Evolutionary conservation across 2,113 vertebrate genomes (phyloP).

Genomic region (Platycercus adscitus): DNA sequence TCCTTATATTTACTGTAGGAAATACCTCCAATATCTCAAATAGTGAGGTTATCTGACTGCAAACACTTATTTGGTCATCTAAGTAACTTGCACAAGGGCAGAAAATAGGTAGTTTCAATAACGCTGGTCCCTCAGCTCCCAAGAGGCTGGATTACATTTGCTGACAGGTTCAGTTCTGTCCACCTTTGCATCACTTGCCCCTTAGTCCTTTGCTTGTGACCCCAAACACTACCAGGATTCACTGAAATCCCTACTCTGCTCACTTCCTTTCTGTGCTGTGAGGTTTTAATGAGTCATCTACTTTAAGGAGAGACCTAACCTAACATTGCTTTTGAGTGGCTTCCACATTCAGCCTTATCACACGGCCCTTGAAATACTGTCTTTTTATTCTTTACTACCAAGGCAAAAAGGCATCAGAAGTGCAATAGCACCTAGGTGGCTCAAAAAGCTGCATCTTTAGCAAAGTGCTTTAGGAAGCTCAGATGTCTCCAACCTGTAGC

Average conservation of each 20-base stretch:
- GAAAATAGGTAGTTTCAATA: not conserved
- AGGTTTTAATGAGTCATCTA: not conserved
- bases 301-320: not conserved
- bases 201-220: not conserved
- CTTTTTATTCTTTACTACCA: not conserved
- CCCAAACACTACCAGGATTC: not conserved
- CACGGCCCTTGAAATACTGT: not conserved
- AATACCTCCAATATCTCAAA: constrained; percentile 53
- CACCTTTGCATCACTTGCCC: not conserved
- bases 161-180: not conserved
- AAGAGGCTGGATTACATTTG: not conserved
- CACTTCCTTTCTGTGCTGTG: not conserved
- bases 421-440: not conserved
- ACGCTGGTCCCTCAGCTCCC: not conserved
- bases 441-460: not conserved
- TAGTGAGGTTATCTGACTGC: constrained; percentile 53
- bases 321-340: not conserved
- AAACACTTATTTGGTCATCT: constrained; percentile 61
- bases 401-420: not conserved
- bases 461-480: not conserved
- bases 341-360: not conserved
- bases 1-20: constrained; percentile 58
- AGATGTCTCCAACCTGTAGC: not conserved
- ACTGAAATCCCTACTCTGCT: not conserved
- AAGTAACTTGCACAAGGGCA: constrained; percentile 7